Evolutionary conservation across 2,888 invertebrate species (phyloP).

Genomic region (Spicauda simplicius): DNA sequence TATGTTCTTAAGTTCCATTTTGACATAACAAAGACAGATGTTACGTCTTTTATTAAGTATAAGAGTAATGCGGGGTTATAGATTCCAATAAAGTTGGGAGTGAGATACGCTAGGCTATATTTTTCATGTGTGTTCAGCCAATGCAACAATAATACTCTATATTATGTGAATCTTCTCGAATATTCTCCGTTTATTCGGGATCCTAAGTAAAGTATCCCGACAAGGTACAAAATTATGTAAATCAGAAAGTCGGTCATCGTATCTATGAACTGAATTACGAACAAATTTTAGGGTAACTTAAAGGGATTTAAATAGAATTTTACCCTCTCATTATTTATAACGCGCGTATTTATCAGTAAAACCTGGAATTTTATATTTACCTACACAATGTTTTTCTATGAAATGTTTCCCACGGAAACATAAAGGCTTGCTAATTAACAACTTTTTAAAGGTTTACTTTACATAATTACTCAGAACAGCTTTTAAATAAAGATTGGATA

Average conservation of each 20-base stretch:
- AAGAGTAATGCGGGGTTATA: slow-evolving; percentile 40
- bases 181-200: slow-evolving; percentile 23
- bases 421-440: too few species aligned
- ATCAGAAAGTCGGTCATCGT: slow-evolving; percentile 17
- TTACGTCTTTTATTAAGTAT: slow-evolving; percentile 28
- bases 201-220: slow-evolving; percentile 27
- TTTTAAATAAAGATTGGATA: too few species aligned
- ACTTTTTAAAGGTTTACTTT: neutral
- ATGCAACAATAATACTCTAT: slow-evolving; percentile 41
- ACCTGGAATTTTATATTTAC: too few species aligned
- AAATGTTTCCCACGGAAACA: too few species aligned
- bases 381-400: too few species aligned
- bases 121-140: slow-evolving; percentile 44
- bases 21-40: neutral
- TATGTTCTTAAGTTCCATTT: neutral
- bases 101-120: slow-evolving; percentile 39
- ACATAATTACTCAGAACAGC: neutral
- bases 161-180: slow-evolving; percentile 30
- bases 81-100: slow-evolving; percentile 51
- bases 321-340: neutral
- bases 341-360: too few species aligned
- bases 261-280: slow-evolving; percentile 8
- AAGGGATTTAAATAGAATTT: slow-evolving; percentile 3
- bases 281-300: slow-evolving; percentile 25
- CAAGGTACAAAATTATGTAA: slow-evolving; percentile 31